Conservation (phyloP, 1,140 invertebrate species). For the Saccostrea glomerata region DNA sequence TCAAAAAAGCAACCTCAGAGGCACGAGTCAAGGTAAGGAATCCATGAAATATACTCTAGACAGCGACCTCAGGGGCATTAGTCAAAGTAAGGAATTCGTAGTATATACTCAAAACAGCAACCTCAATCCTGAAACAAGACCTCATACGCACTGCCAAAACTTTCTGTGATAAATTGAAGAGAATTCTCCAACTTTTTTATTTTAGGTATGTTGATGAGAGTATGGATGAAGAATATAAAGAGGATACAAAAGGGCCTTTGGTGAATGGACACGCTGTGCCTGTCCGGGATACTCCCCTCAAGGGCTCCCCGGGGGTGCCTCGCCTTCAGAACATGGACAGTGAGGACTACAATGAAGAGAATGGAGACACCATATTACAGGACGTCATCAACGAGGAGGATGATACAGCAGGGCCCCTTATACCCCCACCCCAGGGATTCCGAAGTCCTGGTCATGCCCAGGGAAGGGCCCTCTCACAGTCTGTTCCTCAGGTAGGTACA, state of each 20-base stretch:
- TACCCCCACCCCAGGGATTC: constrained; percentile 73
- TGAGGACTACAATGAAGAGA: constrained; percentile 58
- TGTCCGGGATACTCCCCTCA: constrained; percentile 61
- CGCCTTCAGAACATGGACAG: constrained; percentile 63
- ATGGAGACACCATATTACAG: constrained; percentile 43
- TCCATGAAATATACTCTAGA: constrained; percentile 45
- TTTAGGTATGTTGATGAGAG: constrained; percentile 69
- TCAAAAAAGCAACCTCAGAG: constrained; percentile 65
- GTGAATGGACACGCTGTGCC: constrained; percentile 70
- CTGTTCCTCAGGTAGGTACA: constrained; percentile 69
- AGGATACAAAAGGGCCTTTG: constrained; percentile 58
- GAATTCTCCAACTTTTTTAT: background rate
- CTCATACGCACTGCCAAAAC: too few relatives aligned
- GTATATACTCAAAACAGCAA: constrained; percentile 53
- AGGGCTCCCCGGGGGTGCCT: constrained; percentile 63
- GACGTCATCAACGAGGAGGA: constrained; percentile 66
- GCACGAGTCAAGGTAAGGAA: constrained; percentile 65
- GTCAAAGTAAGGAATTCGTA: constrained; percentile 56
- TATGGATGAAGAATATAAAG: constrained; percentile 62
- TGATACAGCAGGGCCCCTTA: constrained; percentile 65
- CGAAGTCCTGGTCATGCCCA: constrained; percentile 56
- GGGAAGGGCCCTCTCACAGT: constrained; percentile 68
- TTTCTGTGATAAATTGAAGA: too few relatives aligned
- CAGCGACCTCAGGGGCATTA: constrained; percentile 67
- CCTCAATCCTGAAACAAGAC: too few relatives aligned